Percentiles rank a stretch among this genome's conserved stretches.
These are phyloP conservation scores for Cassiopea xamachana DNA, from an alignment of 30 jellyfish, hydroid and myxozoan species.

Conservation along the genomic window DNA sequence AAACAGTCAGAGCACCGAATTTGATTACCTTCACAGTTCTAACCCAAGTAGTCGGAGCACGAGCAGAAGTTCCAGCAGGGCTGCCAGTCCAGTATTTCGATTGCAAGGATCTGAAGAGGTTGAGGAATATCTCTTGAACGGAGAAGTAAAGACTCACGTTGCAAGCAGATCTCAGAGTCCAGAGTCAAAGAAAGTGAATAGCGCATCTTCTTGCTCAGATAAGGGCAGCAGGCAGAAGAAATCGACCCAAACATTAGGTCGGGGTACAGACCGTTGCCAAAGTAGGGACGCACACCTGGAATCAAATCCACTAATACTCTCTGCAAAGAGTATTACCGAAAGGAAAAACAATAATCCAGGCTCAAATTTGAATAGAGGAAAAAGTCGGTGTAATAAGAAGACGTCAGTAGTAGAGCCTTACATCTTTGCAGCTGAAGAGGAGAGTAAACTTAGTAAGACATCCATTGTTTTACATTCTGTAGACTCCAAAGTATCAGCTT, in stretches of 20 bases:
- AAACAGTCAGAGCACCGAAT: conserved; percentile 10
- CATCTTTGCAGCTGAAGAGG: conserved; percentile 3
- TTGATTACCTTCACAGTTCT: conserved; percentile 10
- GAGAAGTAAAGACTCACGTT: neutral
- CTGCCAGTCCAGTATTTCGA: conserved; percentile 61
- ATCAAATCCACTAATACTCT: neutral
- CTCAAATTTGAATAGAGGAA: neutral
- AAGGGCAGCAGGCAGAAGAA: neutral
- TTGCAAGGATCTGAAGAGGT: neutral
- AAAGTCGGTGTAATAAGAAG: conserved; percentile 2
- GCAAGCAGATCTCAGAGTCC: conserved; percentile 38
- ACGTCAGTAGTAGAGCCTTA: neutral
- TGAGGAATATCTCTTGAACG: conserved; percentile 15
- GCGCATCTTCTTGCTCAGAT: neutral
- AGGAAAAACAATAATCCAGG: neutral
- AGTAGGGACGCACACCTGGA: too few species aligned
- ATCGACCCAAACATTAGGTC: neutral
- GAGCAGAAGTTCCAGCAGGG: conserved; percentile 60
- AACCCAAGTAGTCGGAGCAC: conserved; percentile 49
- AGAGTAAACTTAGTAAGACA: neutral
- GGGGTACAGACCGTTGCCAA: conserved; percentile 1
- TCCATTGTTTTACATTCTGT: neutral
- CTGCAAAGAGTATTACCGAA: neutral
- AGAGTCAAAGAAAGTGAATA: neutral
- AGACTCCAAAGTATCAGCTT: neutral